Evolutionary conservation across 2,888 invertebrate genomes (phyloP).

Genomic region (Apotomis capreana): DNA sequence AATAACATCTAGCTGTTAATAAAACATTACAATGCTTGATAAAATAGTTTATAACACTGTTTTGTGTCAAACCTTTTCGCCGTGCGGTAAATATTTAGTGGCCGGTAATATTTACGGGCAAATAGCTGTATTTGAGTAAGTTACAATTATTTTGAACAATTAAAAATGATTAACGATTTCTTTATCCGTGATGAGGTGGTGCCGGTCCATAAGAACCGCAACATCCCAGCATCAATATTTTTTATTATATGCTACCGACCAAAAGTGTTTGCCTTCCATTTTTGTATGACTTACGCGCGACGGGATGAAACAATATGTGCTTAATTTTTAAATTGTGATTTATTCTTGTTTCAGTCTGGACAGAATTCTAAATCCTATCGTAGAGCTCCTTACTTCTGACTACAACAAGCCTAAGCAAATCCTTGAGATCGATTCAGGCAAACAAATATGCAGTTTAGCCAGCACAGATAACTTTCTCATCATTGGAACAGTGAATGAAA

Average conservation of each 20-base stretch:
- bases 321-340: too few species aligned
- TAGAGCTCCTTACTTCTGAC: slow-evolving; percentile 81
- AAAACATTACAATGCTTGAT: slow-evolving; percentile 63
- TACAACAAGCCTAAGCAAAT: slow-evolving; percentile 84
- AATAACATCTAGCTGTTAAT: too few species aligned
- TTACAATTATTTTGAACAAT: slow-evolving; percentile 44
- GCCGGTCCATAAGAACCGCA: too few species aligned
- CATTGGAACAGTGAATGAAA: slow-evolving; percentile 89
- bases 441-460: slow-evolving; percentile 87
- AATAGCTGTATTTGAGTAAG: slow-evolving; percentile 92
- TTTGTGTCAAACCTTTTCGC: slow-evolving; percentile 91
- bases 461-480: slow-evolving; percentile 87
- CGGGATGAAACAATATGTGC: too few species aligned
- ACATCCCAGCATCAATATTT: too few species aligned
- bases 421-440: slow-evolving; percentile 83
- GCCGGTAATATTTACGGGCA: slow-evolving; percentile 94
- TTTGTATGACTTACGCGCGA: too few species aligned
- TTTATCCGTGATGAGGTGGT: too few species aligned
- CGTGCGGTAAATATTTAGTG: slow-evolving; percentile 91
- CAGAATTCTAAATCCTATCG: slow-evolving; percentile 83
- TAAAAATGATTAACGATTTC: too few species aligned
- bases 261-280: too few species aligned
- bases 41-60: slow-evolving; percentile 91
- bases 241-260: too few species aligned
- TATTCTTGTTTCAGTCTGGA: slow-evolving; percentile 80